Conservation (phyloP, 2,797 vertebrate genomes). For the Cossypha heuglini region DNA sequence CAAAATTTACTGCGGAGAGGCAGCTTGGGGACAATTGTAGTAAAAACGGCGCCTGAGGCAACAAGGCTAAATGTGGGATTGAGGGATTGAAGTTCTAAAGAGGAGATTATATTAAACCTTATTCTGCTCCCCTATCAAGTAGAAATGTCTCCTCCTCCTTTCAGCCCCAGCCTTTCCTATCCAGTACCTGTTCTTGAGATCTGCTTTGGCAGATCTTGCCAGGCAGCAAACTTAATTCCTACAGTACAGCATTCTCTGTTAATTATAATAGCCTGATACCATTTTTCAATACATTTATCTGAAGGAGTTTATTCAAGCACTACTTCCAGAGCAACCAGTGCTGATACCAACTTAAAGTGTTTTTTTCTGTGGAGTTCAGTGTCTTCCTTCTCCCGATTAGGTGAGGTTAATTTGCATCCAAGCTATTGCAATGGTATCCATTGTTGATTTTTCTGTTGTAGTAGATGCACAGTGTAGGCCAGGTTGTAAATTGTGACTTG, state of each 20-base stretch:
- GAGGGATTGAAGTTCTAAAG: constrained; percentile 71
- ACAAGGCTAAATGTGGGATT: constrained; percentile 74
- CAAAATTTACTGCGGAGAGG: constrained; percentile 76
- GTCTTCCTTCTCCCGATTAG: background rate
- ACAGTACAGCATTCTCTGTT: background rate
- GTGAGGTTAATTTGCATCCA: constrained; percentile 35
- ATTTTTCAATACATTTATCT: background rate
- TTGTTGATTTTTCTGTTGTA: constrained; percentile 49
- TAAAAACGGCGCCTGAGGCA: constrained; percentile 65
- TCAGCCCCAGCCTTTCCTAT: constrained; percentile 46
- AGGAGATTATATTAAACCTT: constrained; percentile 72
- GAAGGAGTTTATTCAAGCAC: background rate
- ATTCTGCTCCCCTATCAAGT: constrained; percentile 42
- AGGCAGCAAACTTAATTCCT: background rate
- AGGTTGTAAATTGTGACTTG: constrained; percentile 39
- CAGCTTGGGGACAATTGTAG: constrained; percentile 73
- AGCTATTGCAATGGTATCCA: background rate
- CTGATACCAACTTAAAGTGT: background rate
- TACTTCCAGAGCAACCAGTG: constrained; percentile 18
- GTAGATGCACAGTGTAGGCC: background rate
- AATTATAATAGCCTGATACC: constrained; percentile 27
- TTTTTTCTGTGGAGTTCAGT: background rate
- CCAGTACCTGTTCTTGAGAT: constrained; percentile 33
- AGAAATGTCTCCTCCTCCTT: constrained; percentile 39
- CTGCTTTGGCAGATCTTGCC: background rate